Base-by-base conservation (phyloP, 2,888 invertebrate species). In the Actias luna region DNA sequence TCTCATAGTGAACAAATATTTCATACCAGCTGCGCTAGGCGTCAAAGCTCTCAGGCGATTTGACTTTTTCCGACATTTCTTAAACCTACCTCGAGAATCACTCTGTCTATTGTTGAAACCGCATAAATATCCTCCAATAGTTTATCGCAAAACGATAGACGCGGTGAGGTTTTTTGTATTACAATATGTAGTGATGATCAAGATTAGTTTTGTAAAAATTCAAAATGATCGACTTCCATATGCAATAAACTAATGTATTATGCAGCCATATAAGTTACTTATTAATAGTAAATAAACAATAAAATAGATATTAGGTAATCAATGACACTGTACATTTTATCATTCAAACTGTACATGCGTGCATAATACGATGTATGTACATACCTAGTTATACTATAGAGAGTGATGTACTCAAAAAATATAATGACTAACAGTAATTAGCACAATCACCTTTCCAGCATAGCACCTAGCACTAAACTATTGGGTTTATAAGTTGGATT, bases 391-490 rank as follows among this genome's bases (percentile, higher is more conserved):
- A 5, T 36, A 8, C 12, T n/a, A 42, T 62, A 22, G 22, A 12
- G 31, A 33, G 31, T 52, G 25, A 59, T 62, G 65, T 63, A 46
- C 33, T 59, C 63, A 68, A 72, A 69, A 64, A 52, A 61, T 55
- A 5, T 62, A 62, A 64, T 62, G 66, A 65, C 61, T 64, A 59
- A 61, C 63, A 64, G 66, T 63, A 36, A 64, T 70, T 65, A 61
- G 73, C 80, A 78, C 76, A 71, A 64, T 50, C 67, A 75, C 69
- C 68, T 67, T 63, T 58, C 63, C 66, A 33, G 66, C 62, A 64
- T 36, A 60, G 81, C 83, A 84, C 84, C n/a, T 66, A 57, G 78
- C 80, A 81, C 81, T 82, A 82, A 82, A 71, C 42, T 42, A 42
- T 55, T 59, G 22, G 55, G 57, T 60, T 25, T 60, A 46, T 29